Base-by-base conservation (phyloP, 2,797 vertebrate genomes). In the Sebastes miniatus region DNA sequence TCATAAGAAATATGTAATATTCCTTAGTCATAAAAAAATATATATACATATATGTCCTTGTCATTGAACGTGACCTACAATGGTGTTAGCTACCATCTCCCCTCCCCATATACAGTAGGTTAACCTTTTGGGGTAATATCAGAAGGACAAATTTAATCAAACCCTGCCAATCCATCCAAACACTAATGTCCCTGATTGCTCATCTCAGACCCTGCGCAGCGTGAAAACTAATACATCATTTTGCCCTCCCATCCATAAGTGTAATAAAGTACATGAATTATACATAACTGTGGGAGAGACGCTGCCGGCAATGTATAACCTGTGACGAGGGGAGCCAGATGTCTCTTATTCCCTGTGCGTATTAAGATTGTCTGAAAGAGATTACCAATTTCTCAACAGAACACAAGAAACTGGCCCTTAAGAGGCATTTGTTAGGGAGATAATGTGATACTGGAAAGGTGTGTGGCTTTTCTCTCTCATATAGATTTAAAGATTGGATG, bases 221-320 rank as follows among this genome's bases (percentile, higher is more conserved):
- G 77, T 24, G 29, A 73, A 50, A 73, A 73, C 64, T 32, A 76
- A 88, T 84, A 59, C 3, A 81, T 69, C 13, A 74, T 52, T 65
- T 62, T 27, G 50, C 73, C 56, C 73, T 68, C 20, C 74, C 36
- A 43, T 81, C 78, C 24, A 82, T 82, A 77, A 65, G n/a, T 76
- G 22, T 73, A 80, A 85, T 76, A 32, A 56, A 80, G 59, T 56
- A 61, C 47, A 86, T 89, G 78, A 83, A 89, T 89, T 88, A 91
- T 73, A 73, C 70, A 79, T 69, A 79, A 81, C 58, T 73, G 77
- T 74, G 58, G 58, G 62, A 70, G 67, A 76, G 70, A 76, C 14
- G 24, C 65, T 64, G 71, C 57, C 3, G 32, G 52, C 71, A 73
- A 87, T 79, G 72, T 63, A 65, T 73, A 80, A 83, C 77, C 65